Conservation (phyloP, 2,113 vertebrate species). For the Myotis lucifugus region DNA sequence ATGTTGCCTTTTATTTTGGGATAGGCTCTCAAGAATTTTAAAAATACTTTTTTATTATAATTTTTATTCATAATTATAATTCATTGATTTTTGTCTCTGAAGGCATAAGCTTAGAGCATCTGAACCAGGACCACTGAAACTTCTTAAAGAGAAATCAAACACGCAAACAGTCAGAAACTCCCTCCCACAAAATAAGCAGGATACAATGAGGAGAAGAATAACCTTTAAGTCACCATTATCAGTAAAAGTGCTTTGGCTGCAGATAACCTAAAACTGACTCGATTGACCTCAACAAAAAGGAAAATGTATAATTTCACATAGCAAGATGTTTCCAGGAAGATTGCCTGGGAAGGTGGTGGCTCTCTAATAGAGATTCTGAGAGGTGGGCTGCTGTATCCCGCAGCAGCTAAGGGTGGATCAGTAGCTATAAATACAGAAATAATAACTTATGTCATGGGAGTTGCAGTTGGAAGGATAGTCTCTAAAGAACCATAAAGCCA, state of each 20-base stretch:
- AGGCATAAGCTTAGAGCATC: not conserved
- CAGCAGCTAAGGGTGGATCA: not conserved
- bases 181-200: not conserved
- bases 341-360: not conserved
- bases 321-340: not conserved
- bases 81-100: not conserved
- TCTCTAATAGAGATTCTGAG: not conserved
- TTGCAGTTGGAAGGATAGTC: not conserved
- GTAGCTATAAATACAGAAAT: not conserved
- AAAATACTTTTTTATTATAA: not conserved
- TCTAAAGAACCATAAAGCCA: constrained; percentile 31
- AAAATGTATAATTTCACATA: not conserved
- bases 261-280: not conserved
- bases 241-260: not conserved
- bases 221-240: not conserved
- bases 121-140: not conserved
- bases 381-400: not conserved
- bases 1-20: constrained; percentile 1
- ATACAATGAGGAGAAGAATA: constrained; percentile 6
- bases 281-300: not conserved
- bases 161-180: not conserved
- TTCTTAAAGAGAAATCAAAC: constrained; percentile 13
- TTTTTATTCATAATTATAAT: constrained; percentile 8
- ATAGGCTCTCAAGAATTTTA: not conserved
- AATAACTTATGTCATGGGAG: not conserved